Percentiles rank a stretch among this genome's conserved stretches.
Conservation (phyloP, 2,113 vertebrate genomes). For the Chaetodon trifascialis region DNA sequence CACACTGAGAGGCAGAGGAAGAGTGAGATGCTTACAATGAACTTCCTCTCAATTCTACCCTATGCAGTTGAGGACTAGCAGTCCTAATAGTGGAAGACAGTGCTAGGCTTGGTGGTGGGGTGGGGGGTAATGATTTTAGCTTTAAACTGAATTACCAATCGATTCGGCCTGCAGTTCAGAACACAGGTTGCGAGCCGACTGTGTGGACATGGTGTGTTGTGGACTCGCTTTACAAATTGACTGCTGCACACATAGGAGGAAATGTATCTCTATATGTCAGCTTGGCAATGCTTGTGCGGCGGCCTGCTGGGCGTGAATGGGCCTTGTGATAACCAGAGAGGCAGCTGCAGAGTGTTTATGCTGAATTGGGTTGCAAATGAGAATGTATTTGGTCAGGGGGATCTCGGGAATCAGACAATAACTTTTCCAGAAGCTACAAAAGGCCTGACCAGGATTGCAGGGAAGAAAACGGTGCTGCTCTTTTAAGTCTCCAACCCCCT, state of each 20-base stretch:
- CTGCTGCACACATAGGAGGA: slow-evolving; percentile 73
- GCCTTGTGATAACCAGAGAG: slow-evolving; percentile 70
- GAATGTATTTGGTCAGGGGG: slow-evolving; percentile 67
- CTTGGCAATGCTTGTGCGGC: slow-evolving; percentile 48
- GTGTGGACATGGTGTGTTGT: slow-evolving; percentile 71
- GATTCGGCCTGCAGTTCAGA: slow-evolving; percentile 82
- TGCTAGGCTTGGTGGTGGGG: slow-evolving; percentile 61
- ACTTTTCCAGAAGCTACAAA: slow-evolving; percentile 59
- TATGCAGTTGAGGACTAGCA: slow-evolving; percentile 68
- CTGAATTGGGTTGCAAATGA: slow-evolving; percentile 78
- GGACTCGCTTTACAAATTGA: slow-evolving; percentile 81
- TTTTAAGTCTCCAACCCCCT: slow-evolving; percentile 3
- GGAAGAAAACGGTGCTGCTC: slow-evolving; percentile 28
- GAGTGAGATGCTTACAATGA: slow-evolving; percentile 59
- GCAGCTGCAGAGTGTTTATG: slow-evolving; percentile 73
- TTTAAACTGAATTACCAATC: slow-evolving; percentile 86
- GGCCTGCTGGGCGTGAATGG: slow-evolving; percentile 73
- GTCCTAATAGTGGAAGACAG: slow-evolving; percentile 74
- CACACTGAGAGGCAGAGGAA: slow-evolving; percentile 41
- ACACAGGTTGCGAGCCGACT: slow-evolving; percentile 73
- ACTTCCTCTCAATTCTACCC: slow-evolving; percentile 63
- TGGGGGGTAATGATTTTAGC: slow-evolving; percentile 84
- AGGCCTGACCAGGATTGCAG: slow-evolving; percentile 6
- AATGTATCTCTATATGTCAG: slow-evolving; percentile 74
- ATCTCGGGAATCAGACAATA: slow-evolving; percentile 62